Evolutionary conservation across 2,113 vertebrate genomes (phyloP).

Genomic region (Xenotilapia flavipinnis): DNA sequence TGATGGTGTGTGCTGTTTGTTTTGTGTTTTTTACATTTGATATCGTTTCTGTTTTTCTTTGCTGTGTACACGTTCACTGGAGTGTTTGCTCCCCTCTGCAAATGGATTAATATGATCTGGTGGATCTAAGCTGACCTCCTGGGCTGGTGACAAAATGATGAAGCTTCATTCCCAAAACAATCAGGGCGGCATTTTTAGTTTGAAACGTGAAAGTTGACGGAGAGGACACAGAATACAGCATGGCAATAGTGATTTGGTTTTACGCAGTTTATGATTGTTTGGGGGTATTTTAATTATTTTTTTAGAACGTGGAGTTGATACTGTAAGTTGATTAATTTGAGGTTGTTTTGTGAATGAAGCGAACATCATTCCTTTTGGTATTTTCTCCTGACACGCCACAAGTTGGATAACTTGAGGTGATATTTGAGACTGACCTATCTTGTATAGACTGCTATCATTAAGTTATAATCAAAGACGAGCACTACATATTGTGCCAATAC

Average conservation of each 20-base stretch:
- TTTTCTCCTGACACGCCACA: not conserved
- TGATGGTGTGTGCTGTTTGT: not conserved
- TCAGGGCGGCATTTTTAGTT: not conserved
- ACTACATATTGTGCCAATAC: slow-evolving; percentile 14
- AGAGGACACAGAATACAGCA: not conserved
- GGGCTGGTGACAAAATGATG: slow-evolving; percentile 18
- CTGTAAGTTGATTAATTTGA: not conserved
- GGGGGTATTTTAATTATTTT: not conserved
- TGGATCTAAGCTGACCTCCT: not conserved
- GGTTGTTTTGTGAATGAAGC: slow-evolving; percentile 39
- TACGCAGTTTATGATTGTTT: not conserved
- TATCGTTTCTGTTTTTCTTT: not conserved
- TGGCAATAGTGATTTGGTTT: not conserved
- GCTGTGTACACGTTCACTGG: not conserved
- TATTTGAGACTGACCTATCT: not conserved
- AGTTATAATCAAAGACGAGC: slow-evolving; percentile 59
- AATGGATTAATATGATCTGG: not conserved
- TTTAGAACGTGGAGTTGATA: not conserved
- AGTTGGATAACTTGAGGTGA: not conserved
- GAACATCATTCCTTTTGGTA: not conserved
- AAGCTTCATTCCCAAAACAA: slow-evolving; percentile 34
- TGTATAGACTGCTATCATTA: slow-evolving; percentile 45
- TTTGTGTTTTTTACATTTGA: not conserved
- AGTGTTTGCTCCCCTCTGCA: not conserved
- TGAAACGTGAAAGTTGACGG: not conserved